A percentile compares a stretch with the other conserved stretches of the same genome.
phyloP scores from a whole-genome alignment of 2,113 vertebrate species.

The Urocitellus parryii region DNA sequence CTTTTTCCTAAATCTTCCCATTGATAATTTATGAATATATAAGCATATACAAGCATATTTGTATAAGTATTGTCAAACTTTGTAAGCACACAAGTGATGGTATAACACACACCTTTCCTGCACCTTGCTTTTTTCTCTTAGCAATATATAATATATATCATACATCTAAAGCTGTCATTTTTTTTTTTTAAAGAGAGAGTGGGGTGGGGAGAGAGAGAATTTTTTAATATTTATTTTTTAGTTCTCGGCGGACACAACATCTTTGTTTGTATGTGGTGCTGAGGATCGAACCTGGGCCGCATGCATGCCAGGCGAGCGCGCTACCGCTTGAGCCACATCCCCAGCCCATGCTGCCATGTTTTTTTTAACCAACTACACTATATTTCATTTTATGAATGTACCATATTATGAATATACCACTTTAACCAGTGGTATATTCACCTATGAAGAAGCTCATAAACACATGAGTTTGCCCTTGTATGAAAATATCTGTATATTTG shows the following conservation, averaged over 20 bases:
- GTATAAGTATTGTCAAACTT: neutral
- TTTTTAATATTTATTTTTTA: no score
- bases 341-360: no score
- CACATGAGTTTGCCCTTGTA: neutral
- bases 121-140: slow-evolving; percentile 17
- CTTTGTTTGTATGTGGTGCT: no score
- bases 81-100: slow-evolving; percentile 8
- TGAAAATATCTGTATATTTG: slow-evolving; percentile 17
- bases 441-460: neutral
- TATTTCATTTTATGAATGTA: neutral
- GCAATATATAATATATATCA: neutral
- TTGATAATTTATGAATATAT: slow-evolving; percentile 4
- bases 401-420: neutral
- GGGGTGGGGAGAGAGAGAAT: no score
- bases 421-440: slow-evolving; percentile 7
- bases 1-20: neutral
- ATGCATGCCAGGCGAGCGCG: no score
- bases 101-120: neutral
- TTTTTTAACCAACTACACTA: neutral
- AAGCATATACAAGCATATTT: neutral
- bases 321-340: no score
- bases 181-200: no score
- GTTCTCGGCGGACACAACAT: no score
- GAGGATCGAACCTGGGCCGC: no score
- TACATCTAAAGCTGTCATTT: neutral